These are phyloP conservation scores for Dynastes maya DNA, from an alignment of 2,888 invertebrate species.

Conservation along the genomic window DNA sequence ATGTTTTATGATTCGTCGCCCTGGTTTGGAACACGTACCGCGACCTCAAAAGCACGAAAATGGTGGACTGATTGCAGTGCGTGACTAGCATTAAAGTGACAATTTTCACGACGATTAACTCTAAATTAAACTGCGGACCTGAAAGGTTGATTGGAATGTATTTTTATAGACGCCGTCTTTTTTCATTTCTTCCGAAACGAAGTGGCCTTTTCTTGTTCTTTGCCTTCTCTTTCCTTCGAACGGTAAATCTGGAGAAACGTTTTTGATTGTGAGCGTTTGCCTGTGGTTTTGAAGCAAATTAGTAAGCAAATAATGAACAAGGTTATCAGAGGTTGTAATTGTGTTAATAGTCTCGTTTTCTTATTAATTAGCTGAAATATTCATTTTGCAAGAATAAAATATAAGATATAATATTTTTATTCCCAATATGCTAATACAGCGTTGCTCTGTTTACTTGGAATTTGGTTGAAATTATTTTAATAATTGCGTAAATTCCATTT, in stretches of 20 bases:
- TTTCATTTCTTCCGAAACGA: not conserved
- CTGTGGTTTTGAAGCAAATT: no score
- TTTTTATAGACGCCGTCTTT: slow-evolving; percentile 32
- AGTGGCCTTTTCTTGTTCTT: not conserved
- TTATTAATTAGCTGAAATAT: no score
- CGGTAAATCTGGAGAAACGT: not conserved
- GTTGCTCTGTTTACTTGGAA: no score
- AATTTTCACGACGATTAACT: slow-evolving; percentile 39
- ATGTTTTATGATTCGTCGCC: slow-evolving; percentile 20
- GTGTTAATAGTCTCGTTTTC: no score
- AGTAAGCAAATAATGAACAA: no score
- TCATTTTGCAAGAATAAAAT: no score
- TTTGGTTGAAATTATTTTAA: no score
- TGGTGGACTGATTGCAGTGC: slow-evolving; percentile 37
- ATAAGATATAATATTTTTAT: no score
- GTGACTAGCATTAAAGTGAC: slow-evolving; percentile 36
- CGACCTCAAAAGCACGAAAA: slow-evolving; percentile 28
- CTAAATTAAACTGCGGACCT: slow-evolving; percentile 31
- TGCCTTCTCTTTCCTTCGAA: not conserved
- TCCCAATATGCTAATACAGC: no score
- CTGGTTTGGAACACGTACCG: slow-evolving; percentile 28
- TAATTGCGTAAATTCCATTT: no score
- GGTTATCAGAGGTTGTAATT: no score
- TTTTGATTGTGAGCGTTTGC: no score
- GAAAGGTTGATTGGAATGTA: slow-evolving; percentile 33